Base-by-base conservation (phyloP, 2,888 invertebrate genomes). In the Heliconius cydno region DNA sequence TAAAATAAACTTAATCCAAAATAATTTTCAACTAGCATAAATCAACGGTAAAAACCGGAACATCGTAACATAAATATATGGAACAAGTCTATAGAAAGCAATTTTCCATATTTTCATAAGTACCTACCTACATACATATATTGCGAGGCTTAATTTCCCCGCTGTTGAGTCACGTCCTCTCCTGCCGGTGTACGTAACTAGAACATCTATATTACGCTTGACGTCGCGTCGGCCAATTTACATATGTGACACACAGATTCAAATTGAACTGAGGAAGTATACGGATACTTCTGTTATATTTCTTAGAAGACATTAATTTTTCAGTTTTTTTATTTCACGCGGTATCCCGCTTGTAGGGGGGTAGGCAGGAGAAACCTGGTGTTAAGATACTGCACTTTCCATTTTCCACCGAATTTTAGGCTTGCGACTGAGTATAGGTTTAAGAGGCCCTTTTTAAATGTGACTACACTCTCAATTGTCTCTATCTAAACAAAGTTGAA, bases 141-240 rank as follows among this genome's bases (percentile, higher is more conserved):
- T 57, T 30, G 73, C 15, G 38, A 73, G 38, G 73, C n/a, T 57
- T 73, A 73, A 73, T 73, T 73, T 73, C 60, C 73, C 34, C 60
- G 73, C 57, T 34, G 34, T 38, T 60, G 60, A 73, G 60, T 73
- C 73, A 73, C 73, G 34, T 73, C 57, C 72, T 73, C n/a, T 73
- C 73, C 60, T 38, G 60, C 60, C 60, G 60, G 38, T 60, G 22
- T 73, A 73, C 34, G 25, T n/a, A 34, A 30, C 73, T 34, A 72
- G 72, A 57, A 60, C 73, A 25, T 60, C 73, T 73, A 38, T 38
- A 73, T 57, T 34, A 73, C 73, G 60, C 4, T 73, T 73, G 60
- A 60, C 60, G 73, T 73, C 34, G 73, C 60, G 73, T 73, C 34
- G 73, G 25, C 73, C 60, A 60, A 73, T 73, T 73, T 73, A 60